These are phyloP conservation scores for Drosophila cognata DNA, from an alignment of 2,888 invertebrate genomes.

Conservation along the genomic window DNA sequence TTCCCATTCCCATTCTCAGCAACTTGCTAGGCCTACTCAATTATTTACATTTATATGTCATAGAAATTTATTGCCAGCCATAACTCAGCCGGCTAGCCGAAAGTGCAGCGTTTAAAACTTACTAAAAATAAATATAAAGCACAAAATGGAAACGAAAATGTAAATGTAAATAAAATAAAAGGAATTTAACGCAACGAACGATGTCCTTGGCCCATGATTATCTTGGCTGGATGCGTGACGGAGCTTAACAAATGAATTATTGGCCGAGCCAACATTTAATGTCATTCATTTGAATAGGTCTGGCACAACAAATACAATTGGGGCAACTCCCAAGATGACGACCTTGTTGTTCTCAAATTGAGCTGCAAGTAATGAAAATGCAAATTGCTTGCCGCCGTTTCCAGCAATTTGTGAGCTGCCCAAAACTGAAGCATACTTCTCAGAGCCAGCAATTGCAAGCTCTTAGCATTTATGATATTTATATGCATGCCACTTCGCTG, in stretches of 20 bases:
- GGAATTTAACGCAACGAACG: constrained; percentile 3
- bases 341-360: constrained; percentile 57
- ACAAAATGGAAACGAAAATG: constrained; percentile 28
- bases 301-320: constrained; percentile 5
- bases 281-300: constrained; percentile 48
- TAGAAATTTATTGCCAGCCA: constrained; percentile 81
- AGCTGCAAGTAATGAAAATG: constrained; percentile 75
- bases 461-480: constrained; percentile 67
- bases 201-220: constrained; percentile 48
- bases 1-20: neutral
- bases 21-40: constrained; percentile 67
- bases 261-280: constrained; percentile 72
- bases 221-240: constrained; percentile 32
- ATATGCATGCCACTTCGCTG: constrained; percentile 47
- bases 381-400: constrained; percentile 50
- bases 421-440: constrained; percentile 43
- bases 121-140: constrained; percentile 56
- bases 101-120: constrained; percentile 74
- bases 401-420: constrained; percentile 14
- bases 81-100: constrained; percentile 72
- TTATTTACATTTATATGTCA: constrained; percentile 83
- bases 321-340: constrained; percentile 2
- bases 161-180: constrained; percentile 38
- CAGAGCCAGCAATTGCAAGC: constrained; percentile 54
- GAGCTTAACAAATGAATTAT: constrained; percentile 74